Evolutionary conservation across 2,888 invertebrate species (phyloP).

Genomic region (Thereva unica): DNA sequence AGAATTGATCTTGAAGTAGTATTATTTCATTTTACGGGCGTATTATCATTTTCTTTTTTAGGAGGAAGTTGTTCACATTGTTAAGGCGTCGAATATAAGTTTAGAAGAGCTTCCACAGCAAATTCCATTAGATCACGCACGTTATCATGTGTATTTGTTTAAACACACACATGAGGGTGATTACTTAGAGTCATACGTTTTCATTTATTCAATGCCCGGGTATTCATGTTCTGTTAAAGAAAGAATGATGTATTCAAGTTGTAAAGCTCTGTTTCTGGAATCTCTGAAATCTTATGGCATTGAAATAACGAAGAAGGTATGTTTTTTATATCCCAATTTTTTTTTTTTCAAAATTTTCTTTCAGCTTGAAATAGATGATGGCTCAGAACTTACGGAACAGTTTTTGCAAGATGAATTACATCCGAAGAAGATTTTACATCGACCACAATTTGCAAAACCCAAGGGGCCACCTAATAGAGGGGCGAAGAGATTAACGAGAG

Average conservation of each 20-base stretch:
- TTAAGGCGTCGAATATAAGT: slow-evolving; percentile 70
- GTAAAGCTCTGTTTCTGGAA: slow-evolving; percentile 89
- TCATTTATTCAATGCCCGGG: slow-evolving; percentile 98
- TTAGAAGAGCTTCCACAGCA: slow-evolving; percentile 72
- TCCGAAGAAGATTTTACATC: slow-evolving; percentile 84
- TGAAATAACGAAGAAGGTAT: slow-evolving; percentile 83
- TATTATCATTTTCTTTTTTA: slow-evolving; percentile 46
- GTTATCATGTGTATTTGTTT: slow-evolving; percentile 91
- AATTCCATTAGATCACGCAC: slow-evolving; percentile 75
- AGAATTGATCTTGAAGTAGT: slow-evolving; percentile 72
- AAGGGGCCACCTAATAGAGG: slow-evolving; percentile 94
- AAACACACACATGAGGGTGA: slow-evolving; percentile 94
- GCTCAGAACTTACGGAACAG: slow-evolving; percentile 86
- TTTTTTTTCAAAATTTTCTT: slow-evolving; percentile 45
- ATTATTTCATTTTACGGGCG: background rate
- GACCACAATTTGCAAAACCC: slow-evolving; percentile 93
- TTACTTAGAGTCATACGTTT: slow-evolving; percentile 83
- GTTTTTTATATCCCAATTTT: background rate
- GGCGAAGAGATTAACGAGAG: slow-evolving; percentile 83
- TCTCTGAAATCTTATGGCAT: slow-evolving; percentile 79
- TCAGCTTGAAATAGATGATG: slow-evolving; percentile 90
- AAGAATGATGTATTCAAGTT: slow-evolving; percentile 97
- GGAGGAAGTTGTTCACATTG: slow-evolving; percentile 85
- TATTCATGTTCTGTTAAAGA: slow-evolving; percentile 95
- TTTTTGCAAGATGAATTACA: slow-evolving; percentile 92